Evolutionary conservation across 2,113 vertebrate genomes (phyloP), one percentile per base, ranked within the genome.

Genomic region (Willisornis vidua): DNA sequence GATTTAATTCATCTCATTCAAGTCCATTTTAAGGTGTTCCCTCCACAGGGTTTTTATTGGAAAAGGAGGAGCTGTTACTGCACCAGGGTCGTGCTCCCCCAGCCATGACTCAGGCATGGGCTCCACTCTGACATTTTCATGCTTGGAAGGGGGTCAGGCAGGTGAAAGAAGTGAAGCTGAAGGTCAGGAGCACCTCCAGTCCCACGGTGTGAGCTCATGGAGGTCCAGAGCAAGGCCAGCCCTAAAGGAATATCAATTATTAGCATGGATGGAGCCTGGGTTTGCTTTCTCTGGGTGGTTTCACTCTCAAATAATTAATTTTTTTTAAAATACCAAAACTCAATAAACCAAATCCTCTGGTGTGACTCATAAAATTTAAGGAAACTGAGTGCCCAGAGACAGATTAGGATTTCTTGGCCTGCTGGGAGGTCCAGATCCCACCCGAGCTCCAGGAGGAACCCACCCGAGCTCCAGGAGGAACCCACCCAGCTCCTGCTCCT

Each of bases 401-500:
- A 29, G 45, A 28, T 70, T 25, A 35, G 9, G 31, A 46, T 58
- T 93, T 73, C 26, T 19, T 83, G 71, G 13, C 19, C 8, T 59
- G 17, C 74, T 79, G 51, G 19, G 43, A 66, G 31, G 9, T 55
- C 29, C 45, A 33, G 57, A 81, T 81, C 68, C 74, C 48, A 35
- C 57, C 74, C 31, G 80, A 54, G 31, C 49, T 84, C 76, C 37
- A 18, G 15, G 29, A 62, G 51, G 46, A 43, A 51, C 67, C 46
- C n/a, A 54, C 20, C 51, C 0, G n/a, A 0, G 19, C 25, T 29
- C 43, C 19, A n/a, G n/a, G 29, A 62, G 51, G 46, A 43, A 51
- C 67, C 46, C n/a, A 54, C 20, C 51, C 0, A 0, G 19, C 25
- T 29, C 43, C 19, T 19, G 31, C 39, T 59, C 0, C 0, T 9